Evolutionary conservation across 2,888 invertebrate genomes (phyloP), one percentile per base, ranked within the genome.

Genomic region (Pyralis farinalis): DNA sequence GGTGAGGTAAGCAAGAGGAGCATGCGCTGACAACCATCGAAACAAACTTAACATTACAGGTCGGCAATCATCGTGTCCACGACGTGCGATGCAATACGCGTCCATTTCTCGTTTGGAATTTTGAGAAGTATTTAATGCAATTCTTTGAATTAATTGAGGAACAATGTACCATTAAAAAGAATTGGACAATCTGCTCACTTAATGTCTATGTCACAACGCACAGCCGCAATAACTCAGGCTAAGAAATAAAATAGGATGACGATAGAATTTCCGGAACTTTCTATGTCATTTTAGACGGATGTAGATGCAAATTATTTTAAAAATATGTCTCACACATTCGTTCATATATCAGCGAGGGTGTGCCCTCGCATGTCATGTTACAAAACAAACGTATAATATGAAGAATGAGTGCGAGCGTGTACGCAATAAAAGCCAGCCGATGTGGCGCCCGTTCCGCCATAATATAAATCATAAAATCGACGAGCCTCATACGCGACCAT

Each of bases 1-100:
- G 58, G 70, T 70, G 65, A 58, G n/a, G 54, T 48, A 79, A 81
- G 83, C 84, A 82, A 82, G 80, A 81, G 79, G 77, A 75, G 68
- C 86, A 86, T 87, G 88, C 86, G 85, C 80, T 77, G 68, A 77
- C 86, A 86, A 87, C 82, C 88, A 83, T 83, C 83, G 56, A 71
- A 55, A 55, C 54, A 55, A 55, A 58, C 55, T 43, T 47, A 16
- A 16, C 16, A 46, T 33, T 25, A 10, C 27, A 27, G 35, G 35
- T 31, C 27, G 31, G 32, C 16, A 30, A 29, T 35, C 32, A 34
- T 16, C 34, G 41, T 38, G 36, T 42, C 20, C 33, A 25, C 27
- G 28, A n/a, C 21, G 37, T 21, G 30, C 21, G 16, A 25, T 25
- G 32, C 4, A 16, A 16, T 16, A 16, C 16, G 16, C 16, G n/a